Base-by-base conservation (phyloP, 2,888 invertebrate genomes). In the Rambutsinella grinnellia region DNA sequence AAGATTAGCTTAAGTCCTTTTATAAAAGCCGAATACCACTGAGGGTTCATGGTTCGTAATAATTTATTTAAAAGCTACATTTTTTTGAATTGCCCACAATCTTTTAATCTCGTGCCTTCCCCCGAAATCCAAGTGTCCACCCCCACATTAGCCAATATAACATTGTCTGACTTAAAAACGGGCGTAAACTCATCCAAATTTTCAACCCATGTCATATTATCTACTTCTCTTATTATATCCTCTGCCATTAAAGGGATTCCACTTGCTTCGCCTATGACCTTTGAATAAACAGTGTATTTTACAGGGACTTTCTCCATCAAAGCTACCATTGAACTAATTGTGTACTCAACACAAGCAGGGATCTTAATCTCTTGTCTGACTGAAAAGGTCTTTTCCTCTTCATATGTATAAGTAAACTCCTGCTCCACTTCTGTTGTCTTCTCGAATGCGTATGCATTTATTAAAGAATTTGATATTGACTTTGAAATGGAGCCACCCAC, bases 341-440 rank as follows among this genome's bases (percentile, higher is more conserved):
- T 17, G 58, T 58, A 58, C 21, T 26, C 17, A 3, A 58, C 58
- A 28, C 58, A 58, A n/a, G 28, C 15, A 27, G 58, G 58, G 6
- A 58, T 28, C 36, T 58, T 8, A 28, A 58, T 28, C 3, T 6
- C 19, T 17, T 58, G 58, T 6, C 28, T 10, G 27, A 58, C 17
- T 3, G 36, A 6, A 19, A 28, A 58, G 13, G 15, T 19, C 17
- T 8, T 27, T 19, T 58, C 58, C 36, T 10, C 17, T 17, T 58
- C 58, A n/a, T 58, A 3, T 5, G 58, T 58, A 23, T 27, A 28
- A 3, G 8, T 28, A 10, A 3, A 10, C 28, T 23, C 36, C 27
- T 5, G 8, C 13, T 5, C 28, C 27, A 27, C 17, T 28, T 26
- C 36, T 19, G 10, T 23, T 3, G 58, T 58, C 3, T 28, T 13